phyloP scores from a whole-genome alignment of 35 echinoderm and acorn worm genomes.

The Diadema setosum region DNA sequence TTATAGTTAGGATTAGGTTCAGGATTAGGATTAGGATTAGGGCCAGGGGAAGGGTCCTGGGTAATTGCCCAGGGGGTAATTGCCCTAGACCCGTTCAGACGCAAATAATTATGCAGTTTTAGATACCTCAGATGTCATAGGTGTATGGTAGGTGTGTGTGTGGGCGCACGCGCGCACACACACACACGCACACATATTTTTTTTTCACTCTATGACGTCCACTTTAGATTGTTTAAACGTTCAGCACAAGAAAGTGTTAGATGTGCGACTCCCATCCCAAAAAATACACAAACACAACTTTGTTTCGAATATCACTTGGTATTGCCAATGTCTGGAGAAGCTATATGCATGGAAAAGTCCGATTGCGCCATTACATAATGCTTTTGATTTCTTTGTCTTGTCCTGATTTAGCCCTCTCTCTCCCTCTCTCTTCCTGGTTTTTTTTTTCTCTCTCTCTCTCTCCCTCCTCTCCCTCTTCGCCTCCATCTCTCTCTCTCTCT shows the following conservation, averaged over 20 bases:
- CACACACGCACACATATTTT: no score
- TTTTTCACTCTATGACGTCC: no score
- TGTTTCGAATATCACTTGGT: neutral
- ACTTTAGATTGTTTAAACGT: no score
- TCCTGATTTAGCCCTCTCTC: neutral
- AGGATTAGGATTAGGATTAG: no score
- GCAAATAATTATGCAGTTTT: no score
- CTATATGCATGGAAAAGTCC: neutral
- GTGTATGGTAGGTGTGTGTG: no score
- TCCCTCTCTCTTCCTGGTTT: neutral
- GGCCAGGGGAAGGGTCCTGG: no score
- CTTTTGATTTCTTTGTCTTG: neutral
- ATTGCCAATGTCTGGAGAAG: neutral
- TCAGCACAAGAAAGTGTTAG: neutral
- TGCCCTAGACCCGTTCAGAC: no score
- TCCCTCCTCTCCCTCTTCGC: neutral
- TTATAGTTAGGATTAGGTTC: no score
- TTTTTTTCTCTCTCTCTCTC: neutral
- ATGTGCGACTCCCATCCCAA: neutral
- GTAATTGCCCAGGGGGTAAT: no score
- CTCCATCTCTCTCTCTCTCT: neutral
- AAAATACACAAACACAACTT: neutral
- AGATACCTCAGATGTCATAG: no score
- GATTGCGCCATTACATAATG: neutral
- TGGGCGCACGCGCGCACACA: no score